Evolutionary conservation across 1,140 invertebrate species (phyloP).

Genomic region (Pseudomyrmex cubaensis): DNA sequence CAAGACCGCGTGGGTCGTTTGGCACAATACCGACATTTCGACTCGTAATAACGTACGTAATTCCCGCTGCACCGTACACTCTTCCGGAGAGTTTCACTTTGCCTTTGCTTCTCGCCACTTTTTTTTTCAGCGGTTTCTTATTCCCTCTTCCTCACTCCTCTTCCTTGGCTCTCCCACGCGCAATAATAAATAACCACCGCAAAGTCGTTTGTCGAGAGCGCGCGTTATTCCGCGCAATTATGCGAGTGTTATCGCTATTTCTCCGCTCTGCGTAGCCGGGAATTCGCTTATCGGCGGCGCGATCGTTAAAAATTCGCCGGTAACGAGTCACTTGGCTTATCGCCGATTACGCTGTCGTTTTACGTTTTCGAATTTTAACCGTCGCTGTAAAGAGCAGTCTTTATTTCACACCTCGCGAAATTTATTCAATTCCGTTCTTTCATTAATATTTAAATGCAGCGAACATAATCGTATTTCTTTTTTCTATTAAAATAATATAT

Average conservation of each 20-base stretch:
- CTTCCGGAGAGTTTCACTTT: slow-evolving; percentile 40
- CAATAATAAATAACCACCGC: slow-evolving; percentile 59
- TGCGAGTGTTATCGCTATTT: slow-evolving; percentile 39
- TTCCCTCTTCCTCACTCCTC: not conserved
- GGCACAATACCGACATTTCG: slow-evolving; percentile 56
- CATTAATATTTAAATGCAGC: not conserved
- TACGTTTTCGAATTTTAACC: slow-evolving; percentile 8
- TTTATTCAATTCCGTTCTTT: not conserved
- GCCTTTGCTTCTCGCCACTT: slow-evolving; percentile 43
- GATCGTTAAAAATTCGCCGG: slow-evolving; percentile 39
- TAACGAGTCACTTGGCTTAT: slow-evolving; percentile 50
- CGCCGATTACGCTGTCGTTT: slow-evolving; percentile 1
- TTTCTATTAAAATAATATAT: not conserved
- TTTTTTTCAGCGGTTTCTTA: slow-evolving; percentile 38
- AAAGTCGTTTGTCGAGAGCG: slow-evolving; percentile 49
- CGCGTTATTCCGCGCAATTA: slow-evolving; percentile 47
- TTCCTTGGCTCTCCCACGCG: slow-evolving; percentile 33
- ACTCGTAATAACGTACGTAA: slow-evolving; percentile 54
- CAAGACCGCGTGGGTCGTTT: slow-evolving; percentile 53
- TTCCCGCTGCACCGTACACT: slow-evolving; percentile 47
- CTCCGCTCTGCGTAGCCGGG: not conserved
- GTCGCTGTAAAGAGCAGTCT: not conserved
- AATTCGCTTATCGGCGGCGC: slow-evolving; percentile 28
- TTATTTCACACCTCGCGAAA: not conserved
- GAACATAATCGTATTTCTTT: not conserved